Evolutionary conservation across 2,888 invertebrate species (phyloP), one percentile per base, ranked within the genome.

Genomic region (Argyresthia goedartella): DNA sequence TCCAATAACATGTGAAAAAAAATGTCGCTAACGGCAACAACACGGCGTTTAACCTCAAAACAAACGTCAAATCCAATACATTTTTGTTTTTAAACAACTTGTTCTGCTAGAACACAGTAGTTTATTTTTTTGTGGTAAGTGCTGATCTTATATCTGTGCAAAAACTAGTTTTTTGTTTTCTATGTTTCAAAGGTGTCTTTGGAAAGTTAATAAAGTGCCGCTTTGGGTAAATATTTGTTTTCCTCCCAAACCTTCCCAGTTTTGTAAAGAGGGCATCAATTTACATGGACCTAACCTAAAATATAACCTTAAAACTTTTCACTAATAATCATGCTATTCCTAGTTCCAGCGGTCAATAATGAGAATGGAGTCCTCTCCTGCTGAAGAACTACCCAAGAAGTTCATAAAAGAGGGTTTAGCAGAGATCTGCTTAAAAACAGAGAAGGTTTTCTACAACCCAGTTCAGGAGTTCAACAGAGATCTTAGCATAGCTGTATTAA

Each of bases 381-480:
- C 50, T 39, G 34, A 52, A 52, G 57, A 55, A 43, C 44, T 41
- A 11, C 50, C 52, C 35, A 51, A 16, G n/a, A 81, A 80, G 59
- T 72, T 73, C 46, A 89, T 92, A 56, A 88, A 77, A 51, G 97
- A 97, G 84, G 96, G 96, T 0, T 88, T 91, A 63, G 95, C 96
- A 0, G 90, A 91, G 69, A 92, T 97, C 56, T 79, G 90, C 51
- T 89, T 94, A 1, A 85, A 88, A 46, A 76, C 82, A 1, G 91
- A 92, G 41, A 92, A 93, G 69, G 97, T 99, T 0, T 99, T 99
- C 78, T 99, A 99, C 71, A 99, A 99, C 81, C 96, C 98, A 0
- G 99, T 99, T 1, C 98, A 98, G 77, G 97, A 99, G 76, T 99
- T 99, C 67, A 99, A 99, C 74, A 89, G 99, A 58, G 99, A 99